Evolutionary conservation across 1,140 invertebrate genomes (phyloP), one percentile per base, ranked within the genome.

Genomic region (Ostrea denselamellosa): DNA sequence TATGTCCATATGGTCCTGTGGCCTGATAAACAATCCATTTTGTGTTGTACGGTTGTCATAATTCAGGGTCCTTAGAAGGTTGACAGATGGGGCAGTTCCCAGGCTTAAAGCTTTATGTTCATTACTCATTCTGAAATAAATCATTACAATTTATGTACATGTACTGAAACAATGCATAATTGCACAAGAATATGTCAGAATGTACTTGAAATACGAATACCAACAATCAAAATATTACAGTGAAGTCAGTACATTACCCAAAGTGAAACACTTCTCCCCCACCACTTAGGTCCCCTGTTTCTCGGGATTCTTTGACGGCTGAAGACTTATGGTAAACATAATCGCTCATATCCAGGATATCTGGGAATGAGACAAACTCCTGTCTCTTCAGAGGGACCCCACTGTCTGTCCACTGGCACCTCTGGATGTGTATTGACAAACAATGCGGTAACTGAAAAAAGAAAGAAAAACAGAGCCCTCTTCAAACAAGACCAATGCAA

Each of bases 361-460:
- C 97, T 8, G 97, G 97, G 95, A 98, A 98, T 92, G 96, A 96
- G 0, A 99, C 97, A 93, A 96, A 97, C 94, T 99, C 98, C 90
- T 96, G 96, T 71, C 98, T 96, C 95, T 99, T 99, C 88, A 97
- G 96, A 52, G 97, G 96, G 68, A 96, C 92, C 10, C 97, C 97
- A 88, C 96, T 96, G 81, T 96, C 95, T 89, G 96, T 95, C 97
- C 98, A 98, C 71, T 97, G 96, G 44, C 97, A 98, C 88, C 98
- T 96, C 65, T 97, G 96, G 91, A 99, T 97, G 94, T 99, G 98
- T 90, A 99, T 96, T 95, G 98, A 98, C 85, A 98, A 95, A 93
- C 97, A 97, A 89, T 96, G 95, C 51, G 97, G 97, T 89, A 97
- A 93, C 97, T 83, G 34, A 7, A 28, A 81, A 34, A 81, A 77